Percentiles rank a stretch among this genome's conserved stretches.
Conservation (phyloP, 2,888 invertebrate species). For the Leptothorax acervorum region DNA sequence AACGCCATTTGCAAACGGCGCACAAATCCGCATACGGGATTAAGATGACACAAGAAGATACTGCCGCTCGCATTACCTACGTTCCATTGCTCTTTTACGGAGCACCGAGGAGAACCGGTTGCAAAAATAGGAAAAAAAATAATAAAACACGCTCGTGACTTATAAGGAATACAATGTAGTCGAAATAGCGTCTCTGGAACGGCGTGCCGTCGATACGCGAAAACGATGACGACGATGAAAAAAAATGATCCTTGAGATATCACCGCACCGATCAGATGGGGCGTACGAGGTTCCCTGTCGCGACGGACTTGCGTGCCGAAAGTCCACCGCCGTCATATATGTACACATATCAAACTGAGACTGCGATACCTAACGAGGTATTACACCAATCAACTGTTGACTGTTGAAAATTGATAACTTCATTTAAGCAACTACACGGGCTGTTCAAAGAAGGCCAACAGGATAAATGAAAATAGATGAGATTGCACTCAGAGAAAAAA, state of each 20-base stretch:
- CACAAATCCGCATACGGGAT: constrained; percentile 16
- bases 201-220: neutral
- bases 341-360: neutral
- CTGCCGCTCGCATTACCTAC: constrained; percentile 33
- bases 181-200: neutral
- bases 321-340: neutral
- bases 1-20: constrained; percentile 33
- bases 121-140: neutral
- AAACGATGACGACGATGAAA: neutral
- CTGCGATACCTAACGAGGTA: neutral
- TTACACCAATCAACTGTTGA: neutral
- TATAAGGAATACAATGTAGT: constrained; percentile 1
- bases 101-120: constrained; percentile 39
- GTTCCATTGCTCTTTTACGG: constrained; percentile 17
- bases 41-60: constrained; percentile 47
- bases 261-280: neutral
- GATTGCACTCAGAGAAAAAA: too few species aligned
- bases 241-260: constrained; percentile 11
- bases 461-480: neutral
- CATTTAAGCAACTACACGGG: neutral
- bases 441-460: neutral
- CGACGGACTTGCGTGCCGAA: constrained; percentile 13
- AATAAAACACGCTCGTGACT: neutral
- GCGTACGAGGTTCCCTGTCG: neutral
- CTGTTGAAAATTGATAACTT: constrained; percentile 2